Evolutionary conservation across 2,888 invertebrate species (phyloP).

Genomic region (Slavum lentiscoides): DNA sequence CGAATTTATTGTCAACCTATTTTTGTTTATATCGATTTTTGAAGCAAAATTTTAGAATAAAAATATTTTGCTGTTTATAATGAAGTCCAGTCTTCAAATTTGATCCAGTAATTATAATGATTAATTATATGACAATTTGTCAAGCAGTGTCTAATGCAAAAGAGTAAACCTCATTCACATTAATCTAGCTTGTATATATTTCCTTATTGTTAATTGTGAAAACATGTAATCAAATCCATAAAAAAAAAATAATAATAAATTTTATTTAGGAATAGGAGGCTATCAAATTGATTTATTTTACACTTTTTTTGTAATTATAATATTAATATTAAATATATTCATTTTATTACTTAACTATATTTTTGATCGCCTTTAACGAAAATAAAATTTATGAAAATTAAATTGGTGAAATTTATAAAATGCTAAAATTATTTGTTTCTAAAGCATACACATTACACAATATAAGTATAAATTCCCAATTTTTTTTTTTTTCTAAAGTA

Average conservation of each 20-base stretch:
- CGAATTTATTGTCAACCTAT: slow-evolving; percentile 39
- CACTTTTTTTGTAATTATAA: slow-evolving; percentile 31
- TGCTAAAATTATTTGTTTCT: neutral
- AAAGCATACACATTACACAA: too few relatives aligned
- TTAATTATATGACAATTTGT: slow-evolving; percentile 3
- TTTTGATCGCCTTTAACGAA: slow-evolving; percentile 1
- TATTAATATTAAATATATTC: slow-evolving; percentile 33
- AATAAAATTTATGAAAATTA: neutral
- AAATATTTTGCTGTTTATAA: slow-evolving; percentile 31
- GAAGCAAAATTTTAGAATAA: slow-evolving; percentile 24
- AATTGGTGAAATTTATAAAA: neutral
- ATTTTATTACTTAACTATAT: slow-evolving; percentile 14
- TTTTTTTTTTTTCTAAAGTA: too few relatives aligned
- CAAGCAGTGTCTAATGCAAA: slow-evolving; percentile 6
- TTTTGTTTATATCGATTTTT: slow-evolving; percentile 12
- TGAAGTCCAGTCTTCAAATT: neutral
- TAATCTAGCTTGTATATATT: slow-evolving; percentile 36
- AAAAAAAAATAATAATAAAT: slow-evolving; percentile 9
- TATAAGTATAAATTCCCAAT: too few relatives aligned
- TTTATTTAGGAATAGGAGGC: slow-evolving; percentile 31
- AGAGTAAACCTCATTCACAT: slow-evolving; percentile 8
- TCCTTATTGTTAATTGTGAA: slow-evolving; percentile 34
- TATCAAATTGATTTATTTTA: slow-evolving; percentile 28
- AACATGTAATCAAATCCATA: slow-evolving; percentile 32
- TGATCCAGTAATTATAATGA: slow-evolving; percentile 9